These are phyloP conservation scores for Amazona guildingii DNA, from an alignment of 2,113 vertebrate genomes.

Conservation along the genomic window DNA sequence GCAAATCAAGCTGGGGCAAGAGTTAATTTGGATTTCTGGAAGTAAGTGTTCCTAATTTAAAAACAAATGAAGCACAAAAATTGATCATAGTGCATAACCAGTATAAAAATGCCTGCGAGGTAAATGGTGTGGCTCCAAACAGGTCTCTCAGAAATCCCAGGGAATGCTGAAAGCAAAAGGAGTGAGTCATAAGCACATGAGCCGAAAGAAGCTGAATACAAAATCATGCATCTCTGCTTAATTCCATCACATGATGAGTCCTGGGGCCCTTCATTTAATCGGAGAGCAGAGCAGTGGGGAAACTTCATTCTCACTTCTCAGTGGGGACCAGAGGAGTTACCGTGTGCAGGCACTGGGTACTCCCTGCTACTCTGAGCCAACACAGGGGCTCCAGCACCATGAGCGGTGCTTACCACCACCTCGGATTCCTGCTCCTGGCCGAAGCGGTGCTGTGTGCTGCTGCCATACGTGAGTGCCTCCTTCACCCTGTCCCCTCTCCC, in stretches of 20 bases:
- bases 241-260: slow-evolving; percentile 82
- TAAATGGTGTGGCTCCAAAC: slow-evolving; percentile 50
- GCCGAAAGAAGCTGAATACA: slow-evolving; percentile 68
- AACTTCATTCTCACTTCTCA: background rate
- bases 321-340: background rate
- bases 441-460: slow-evolving; percentile 5
- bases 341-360: accelerated
- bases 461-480: slow-evolving; percentile 69
- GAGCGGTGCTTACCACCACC: background rate
- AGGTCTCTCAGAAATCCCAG: slow-evolving; percentile 48
- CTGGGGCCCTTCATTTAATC: slow-evolving; percentile 69
- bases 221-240: slow-evolving; percentile 79
- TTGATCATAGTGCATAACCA: background rate
- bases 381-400: background rate
- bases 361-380: accelerated
- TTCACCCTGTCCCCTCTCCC: background rate
- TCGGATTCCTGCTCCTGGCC: slow-evolving; percentile 62
- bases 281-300: slow-evolving; percentile 18
- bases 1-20: slow-evolving; percentile 10
- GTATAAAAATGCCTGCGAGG: slow-evolving; percentile 26
- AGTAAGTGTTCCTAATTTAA: slow-evolving; percentile 69
- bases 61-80: slow-evolving; percentile 62
- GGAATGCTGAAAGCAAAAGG: slow-evolving; percentile 56
- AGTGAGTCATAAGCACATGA: slow-evolving; percentile 84
- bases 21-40: slow-evolving; percentile 66